Base-by-base conservation (phyloP, 2,888 invertebrate species). In the Therioaphis trifolii region DNA sequence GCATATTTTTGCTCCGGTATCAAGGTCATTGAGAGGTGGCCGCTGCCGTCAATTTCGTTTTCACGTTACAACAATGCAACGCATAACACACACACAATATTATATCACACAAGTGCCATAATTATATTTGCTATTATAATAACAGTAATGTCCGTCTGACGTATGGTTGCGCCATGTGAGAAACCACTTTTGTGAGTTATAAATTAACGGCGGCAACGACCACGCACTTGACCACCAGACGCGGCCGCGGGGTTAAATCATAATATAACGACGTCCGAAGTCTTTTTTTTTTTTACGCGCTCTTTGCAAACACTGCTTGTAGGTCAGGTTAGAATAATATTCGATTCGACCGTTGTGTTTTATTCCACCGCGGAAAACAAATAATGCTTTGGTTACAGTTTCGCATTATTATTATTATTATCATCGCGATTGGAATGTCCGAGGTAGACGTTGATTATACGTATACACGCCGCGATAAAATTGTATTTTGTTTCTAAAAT, bases 361-460 rank as follows among this genome's bases (percentile, higher is more conserved):
- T 66, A 40, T 66, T 66, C 15, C 24, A 18, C 52, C 14, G n/a
- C 5, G 35, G 72, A 35, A 72, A 52, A 72, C 72, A 35, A 55
- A n/a, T 55, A 52, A 52, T 72, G 49, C 71, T 35, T 21, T 7
- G 15, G 72, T 52, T n/a, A n/a, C n/a, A n/a, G n/a, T n/a, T n/a
- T n/a, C n/a, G n/a, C n/a, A n/a, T n/a, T n/a, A n/a, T n/a, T n/a
- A n/a, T n/a, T n/a, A n/a, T n/a, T 15, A 11, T 40, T 78, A 35
- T 78, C 68, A 78, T 78, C 78, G 40, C 49, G 18, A 78, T 68
- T 40, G 78, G 78, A 78, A 78, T 78, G 78, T n/a, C 68, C 52
- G 78, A 27, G 78, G 66, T 66, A 49, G 63, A 49, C 40, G 40
- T 68, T 4, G 75, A 66, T 66, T 78, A n/a, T n/a, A n/a, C n/a